These are phyloP conservation scores for Epinephelus moara DNA, from an alignment of 2,113 vertebrate species.

Conservation along the genomic window DNA sequence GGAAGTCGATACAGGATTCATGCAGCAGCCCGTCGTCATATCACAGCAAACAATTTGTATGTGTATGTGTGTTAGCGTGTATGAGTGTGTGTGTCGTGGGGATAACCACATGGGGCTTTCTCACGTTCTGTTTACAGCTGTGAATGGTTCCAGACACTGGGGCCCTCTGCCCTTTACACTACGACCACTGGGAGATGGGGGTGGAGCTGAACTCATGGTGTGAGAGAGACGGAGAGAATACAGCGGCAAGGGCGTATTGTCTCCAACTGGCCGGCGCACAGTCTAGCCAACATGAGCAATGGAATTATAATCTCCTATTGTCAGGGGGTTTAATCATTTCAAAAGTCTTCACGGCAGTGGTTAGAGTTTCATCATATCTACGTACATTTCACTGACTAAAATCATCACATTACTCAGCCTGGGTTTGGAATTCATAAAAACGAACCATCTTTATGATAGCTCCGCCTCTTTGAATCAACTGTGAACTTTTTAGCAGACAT, in stretches of 20 bases:
- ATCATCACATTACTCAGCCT: too few species aligned
- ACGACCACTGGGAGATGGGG: conserved; percentile 66
- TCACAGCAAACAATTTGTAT: conserved; percentile 70
- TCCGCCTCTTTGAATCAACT: too few species aligned
- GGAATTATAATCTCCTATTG: neutral
- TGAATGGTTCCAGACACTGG: conserved; percentile 80
- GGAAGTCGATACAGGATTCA: conserved; percentile 70
- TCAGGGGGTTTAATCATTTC: neutral
- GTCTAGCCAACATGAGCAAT: neutral
- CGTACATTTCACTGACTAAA: neutral
- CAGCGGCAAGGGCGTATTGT: conserved; percentile 13
- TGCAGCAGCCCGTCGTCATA: conserved; percentile 59
- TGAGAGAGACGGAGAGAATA: conserved; percentile 32
- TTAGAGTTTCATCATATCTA: neutral
- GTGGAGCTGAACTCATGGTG: conserved; percentile 12
- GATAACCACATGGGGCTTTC: conserved; percentile 82
- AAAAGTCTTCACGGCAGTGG: neutral
- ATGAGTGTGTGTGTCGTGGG: conserved; percentile 72
- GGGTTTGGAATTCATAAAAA: too few species aligned
- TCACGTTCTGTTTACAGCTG: conserved; percentile 87
- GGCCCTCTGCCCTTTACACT: conserved; percentile 75
- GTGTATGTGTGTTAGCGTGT: conserved; percentile 47
- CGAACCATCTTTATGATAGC: too few species aligned
- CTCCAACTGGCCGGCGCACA: neutral
- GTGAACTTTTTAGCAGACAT: neutral